phyloP scores from a whole-genome alignment of 2,888 invertebrate species.

The Aleiodes leptofemur region DNA sequence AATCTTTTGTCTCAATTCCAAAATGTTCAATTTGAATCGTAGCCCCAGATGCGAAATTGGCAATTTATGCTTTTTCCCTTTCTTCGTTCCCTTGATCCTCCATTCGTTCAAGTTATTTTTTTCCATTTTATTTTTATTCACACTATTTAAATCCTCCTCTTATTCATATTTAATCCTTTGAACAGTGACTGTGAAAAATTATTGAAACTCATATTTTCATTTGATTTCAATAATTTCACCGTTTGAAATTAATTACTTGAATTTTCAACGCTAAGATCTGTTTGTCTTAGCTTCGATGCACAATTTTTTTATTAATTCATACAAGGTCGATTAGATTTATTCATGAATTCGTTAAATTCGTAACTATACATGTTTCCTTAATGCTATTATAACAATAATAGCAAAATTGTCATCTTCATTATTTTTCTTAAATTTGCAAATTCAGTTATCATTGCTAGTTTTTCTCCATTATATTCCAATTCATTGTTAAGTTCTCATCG shows the following conservation, averaged over 20 bases:
- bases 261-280: constrained; percentile 45
- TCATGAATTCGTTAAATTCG: constrained; percentile 59
- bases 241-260: constrained; percentile 33
- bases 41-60: neutral
- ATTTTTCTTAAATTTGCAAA: constrained; percentile 51
- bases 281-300: constrained; percentile 58
- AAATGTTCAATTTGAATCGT: neutral
- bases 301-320: constrained; percentile 57
- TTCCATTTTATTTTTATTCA: constrained; percentile 24
- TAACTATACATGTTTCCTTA: constrained; percentile 64
- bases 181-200: constrained; percentile 2
- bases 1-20: constrained; percentile 1
- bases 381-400: constrained; percentile 69
- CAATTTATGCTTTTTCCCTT: neutral
- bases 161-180: neutral
- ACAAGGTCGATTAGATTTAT: constrained; percentile 60
- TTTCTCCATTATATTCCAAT: neutral
- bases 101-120: constrained; percentile 12
- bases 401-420: constrained; percentile 62
- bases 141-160: neutral
- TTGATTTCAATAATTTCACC: constrained; percentile 11
- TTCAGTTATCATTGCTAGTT: constrained; percentile 38
- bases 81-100: neutral
- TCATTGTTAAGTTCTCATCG: constrained; percentile 24
- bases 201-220: constrained; percentile 15